Base-by-base conservation (phyloP, 2,888 invertebrate genomes). In the Xestia xanthographa region DNA sequence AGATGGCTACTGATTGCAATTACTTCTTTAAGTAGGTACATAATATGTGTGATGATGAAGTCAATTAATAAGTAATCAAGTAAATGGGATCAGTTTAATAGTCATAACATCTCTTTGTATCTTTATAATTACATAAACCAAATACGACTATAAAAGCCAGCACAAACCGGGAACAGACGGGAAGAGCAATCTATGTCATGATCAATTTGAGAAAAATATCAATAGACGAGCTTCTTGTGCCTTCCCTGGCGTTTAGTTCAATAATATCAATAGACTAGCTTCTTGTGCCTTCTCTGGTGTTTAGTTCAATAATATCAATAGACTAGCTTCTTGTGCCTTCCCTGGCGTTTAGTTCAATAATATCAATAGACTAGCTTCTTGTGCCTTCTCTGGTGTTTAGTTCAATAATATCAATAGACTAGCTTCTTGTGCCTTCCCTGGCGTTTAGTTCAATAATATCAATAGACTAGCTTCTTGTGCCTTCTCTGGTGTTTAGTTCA, bases 51-150 rank as follows among this genome's bases (percentile, higher is more conserved):
- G 34, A 69, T 67, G 26, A 69, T 22, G 20, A 45, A 43, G 26
- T 9, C 53, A 70, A 38, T 53, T 69, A 69, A 53, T 63, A 62
- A 29, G 53, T 53, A n/a, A 76, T 63, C 22, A 50, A 58, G 45
- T 66, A 34, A 38, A 45, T 58, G 17, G 22, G 5, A 75, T 17
- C 66, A 68, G 12, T 34, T 60, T 26, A 34, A n/a, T 38, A 14
- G 8, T 48, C 14, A 38, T 50, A 5, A 53, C 20, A 63, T 26
- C 45, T 45, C 8, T 65, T 75, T 60, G 38, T 41, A 58, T 68
- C 17, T 50, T 50, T 43, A 41, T 43, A 34, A 34, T 60, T 22
- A 43, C 17, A 43, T 5, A 41, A 41, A 20, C 48, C 1, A 29
- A 76, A 41, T 29, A 29, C 1, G 41, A 22, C 34, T 38, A 12